Conservation (phyloP, 2,888 invertebrate genomes). For the Conomelus anceps region DNA sequence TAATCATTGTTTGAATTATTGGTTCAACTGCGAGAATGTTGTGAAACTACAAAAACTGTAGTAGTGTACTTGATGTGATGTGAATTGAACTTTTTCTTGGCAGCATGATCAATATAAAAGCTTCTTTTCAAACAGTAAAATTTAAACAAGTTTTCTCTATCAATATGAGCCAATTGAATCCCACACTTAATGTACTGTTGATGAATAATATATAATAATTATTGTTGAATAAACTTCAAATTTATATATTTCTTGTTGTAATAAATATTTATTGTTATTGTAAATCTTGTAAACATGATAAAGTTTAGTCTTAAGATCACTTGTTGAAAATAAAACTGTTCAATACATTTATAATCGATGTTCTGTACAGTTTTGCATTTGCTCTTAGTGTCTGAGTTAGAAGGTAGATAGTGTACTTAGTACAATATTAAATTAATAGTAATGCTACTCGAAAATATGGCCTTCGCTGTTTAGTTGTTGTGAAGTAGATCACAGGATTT, state of each 20-base stretch:
- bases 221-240: not conserved
- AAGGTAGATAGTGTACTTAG: not conserved
- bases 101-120: no score
- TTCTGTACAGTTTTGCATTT: not conserved
- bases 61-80: no score
- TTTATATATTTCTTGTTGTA: not conserved
- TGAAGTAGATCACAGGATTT: not conserved
- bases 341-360: not conserved
- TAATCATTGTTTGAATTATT: no score
- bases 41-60: no score
- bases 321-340: not conserved
- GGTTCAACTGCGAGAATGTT: no score
- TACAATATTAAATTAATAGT: not conserved
- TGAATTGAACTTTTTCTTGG: no score
- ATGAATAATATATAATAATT: not conserved
- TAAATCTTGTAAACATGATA: not conserved
- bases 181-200: not conserved
- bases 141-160: no score
- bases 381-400: not conserved
- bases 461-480: not conserved
- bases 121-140: no score
- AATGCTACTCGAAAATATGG: not conserved
- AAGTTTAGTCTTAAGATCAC: not conserved
- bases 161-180: no score
- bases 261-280: not conserved